A percentile compares a stretch with the other conserved stretches of the same genome.
These are phyloP conservation scores for Tautogolabrus adspersus DNA, from an alignment of 2,113 vertebrate species.

Conservation along the genomic window DNA sequence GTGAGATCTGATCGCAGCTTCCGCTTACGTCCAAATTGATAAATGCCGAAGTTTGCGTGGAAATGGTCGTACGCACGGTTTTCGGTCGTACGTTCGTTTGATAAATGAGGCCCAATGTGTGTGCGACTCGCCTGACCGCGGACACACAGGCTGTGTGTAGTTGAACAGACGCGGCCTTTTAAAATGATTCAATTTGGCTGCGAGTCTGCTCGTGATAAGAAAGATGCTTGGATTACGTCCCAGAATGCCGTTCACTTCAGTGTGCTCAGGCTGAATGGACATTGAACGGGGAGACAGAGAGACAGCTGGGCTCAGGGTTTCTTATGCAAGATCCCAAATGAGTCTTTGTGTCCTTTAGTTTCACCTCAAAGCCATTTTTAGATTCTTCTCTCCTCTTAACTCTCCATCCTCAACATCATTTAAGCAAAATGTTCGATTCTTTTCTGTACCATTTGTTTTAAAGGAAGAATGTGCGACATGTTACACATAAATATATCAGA, in stretches of 20 bases:
- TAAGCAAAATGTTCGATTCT: background rate
- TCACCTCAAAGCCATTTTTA: background rate
- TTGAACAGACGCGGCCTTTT: slow-evolving; percentile 37
- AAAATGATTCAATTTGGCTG: slow-evolving; percentile 61
- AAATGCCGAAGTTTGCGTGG: too few relatives aligned
- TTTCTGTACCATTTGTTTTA: too few relatives aligned
- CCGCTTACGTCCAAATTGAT: too few relatives aligned
- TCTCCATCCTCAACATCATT: background rate
- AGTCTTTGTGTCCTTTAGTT: slow-evolving; percentile 1
- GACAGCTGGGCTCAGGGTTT: slow-evolving; percentile 9
- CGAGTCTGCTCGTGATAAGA: slow-evolving; percentile 53
- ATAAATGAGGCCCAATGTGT: too few relatives aligned
- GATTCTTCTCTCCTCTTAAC: background rate
- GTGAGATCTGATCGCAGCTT: too few relatives aligned
- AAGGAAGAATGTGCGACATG: too few relatives aligned
- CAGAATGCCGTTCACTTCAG: slow-evolving; percentile 52
- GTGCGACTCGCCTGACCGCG: slow-evolving; percentile 20
- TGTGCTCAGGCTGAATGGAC: slow-evolving; percentile 19
- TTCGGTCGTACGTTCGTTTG: too few relatives aligned
- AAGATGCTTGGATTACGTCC: slow-evolving; percentile 60
- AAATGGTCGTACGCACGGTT: too few relatives aligned
- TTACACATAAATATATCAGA: too few relatives aligned
- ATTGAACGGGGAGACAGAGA: slow-evolving; percentile 3
- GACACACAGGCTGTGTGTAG: slow-evolving; percentile 11
- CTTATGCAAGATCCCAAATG: background rate